Evolutionary conservation across 35 echinoderm and acorn worm genomes (phyloP).

Genomic region (Hemicentrotus pulcherrimus): DNA sequence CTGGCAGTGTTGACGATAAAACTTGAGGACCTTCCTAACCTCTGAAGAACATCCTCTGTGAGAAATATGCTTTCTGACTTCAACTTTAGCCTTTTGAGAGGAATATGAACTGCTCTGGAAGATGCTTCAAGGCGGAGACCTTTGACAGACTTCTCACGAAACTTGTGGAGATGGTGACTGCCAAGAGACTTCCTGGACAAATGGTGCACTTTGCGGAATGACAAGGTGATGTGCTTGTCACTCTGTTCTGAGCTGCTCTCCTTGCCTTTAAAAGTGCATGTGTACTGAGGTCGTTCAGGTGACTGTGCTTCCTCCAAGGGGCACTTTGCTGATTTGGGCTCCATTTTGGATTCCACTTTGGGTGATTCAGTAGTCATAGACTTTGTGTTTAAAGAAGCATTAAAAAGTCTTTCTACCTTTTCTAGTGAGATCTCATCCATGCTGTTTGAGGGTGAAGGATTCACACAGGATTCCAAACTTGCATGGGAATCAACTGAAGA

Average conservation of each 20-base stretch:
- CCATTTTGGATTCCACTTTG: not conserved
- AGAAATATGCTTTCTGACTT: not conserved
- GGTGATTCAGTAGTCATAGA: not conserved
- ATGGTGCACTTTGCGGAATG: not conserved
- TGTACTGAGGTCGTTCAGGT: not conserved
- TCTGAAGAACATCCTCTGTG: not conserved
- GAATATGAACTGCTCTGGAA: constrained; percentile 9
- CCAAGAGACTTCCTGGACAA: not conserved
- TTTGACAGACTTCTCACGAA: not conserved
- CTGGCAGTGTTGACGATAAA: not conserved
- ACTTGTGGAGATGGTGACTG: not conserved
- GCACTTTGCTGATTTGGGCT: not conserved
- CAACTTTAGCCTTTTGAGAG: not conserved
- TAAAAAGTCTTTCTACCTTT: constrained; percentile 1
- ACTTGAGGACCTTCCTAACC: not conserved
- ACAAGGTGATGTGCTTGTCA: not conserved
- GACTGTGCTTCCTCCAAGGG: not conserved
- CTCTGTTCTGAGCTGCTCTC: not conserved
- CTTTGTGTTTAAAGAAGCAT: not conserved
- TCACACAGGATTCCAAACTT: not conserved
- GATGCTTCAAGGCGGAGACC: not conserved
- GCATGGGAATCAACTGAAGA: not conserved
- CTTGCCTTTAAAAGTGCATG: not conserved
- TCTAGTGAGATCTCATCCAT: not conserved
- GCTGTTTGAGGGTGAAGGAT: not conserved